phyloP scores from a whole-genome alignment of 2,113 vertebrate species.

The Etia nguti region DNA sequence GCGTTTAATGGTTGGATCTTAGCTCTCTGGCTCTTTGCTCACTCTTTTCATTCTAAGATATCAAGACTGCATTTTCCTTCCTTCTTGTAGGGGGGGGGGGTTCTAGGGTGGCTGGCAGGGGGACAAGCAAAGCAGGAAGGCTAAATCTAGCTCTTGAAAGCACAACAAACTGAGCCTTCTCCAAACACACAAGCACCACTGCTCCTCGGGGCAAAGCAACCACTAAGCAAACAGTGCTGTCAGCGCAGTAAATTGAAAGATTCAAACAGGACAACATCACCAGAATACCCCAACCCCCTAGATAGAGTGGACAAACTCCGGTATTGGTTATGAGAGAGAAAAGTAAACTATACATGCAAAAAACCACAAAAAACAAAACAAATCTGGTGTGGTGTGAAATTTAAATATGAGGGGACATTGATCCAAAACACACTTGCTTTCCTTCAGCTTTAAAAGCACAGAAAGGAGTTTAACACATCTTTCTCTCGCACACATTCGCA shows the following conservation, averaged over 20 bases:
- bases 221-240: conserved; percentile 36
- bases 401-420: not conserved
- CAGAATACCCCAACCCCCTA: not conserved
- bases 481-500: not conserved
- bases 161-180: conserved; percentile 60
- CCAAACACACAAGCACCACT: conserved; percentile 39
- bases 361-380: not conserved
- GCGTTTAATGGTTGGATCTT: not conserved
- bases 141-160: conserved; percentile 59
- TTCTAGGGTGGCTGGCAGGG: conserved; percentile 44
- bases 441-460: not conserved
- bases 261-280: not conserved
- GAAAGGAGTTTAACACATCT: not conserved
- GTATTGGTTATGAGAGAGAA: not conserved
- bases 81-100: conserved; percentile 34
- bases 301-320: not conserved
- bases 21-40: not conserved
- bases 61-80: conserved; percentile 40
- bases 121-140: conserved; percentile 65
- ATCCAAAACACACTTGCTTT: not conserved
- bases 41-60: conserved; percentile 8
- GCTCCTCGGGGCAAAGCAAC: conserved; percentile 17
- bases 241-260: conserved; percentile 12
- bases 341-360: not conserved
- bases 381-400: not conserved